Evolutionary conservation across 1,140 invertebrate species (phyloP), one percentile per base, ranked within the genome.

Genomic region (Drosophila sp.): DNA sequence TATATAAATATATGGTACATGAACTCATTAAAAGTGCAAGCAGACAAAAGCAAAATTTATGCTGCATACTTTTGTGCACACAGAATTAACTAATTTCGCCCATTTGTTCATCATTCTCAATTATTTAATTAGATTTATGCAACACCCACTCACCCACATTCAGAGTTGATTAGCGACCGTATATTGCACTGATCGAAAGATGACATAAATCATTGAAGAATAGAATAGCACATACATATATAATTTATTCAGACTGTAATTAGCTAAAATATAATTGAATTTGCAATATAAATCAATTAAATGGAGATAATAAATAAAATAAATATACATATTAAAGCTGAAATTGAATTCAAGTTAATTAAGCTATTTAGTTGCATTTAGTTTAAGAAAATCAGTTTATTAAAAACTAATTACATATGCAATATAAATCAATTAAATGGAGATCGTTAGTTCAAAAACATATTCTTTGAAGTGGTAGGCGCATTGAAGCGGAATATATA

Each of bases 11-110:
- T 66, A 50, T 41, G 43, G 13, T 69, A 32, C 40, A 72, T 59
- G 66, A 72, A 76, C 80, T 83, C 80, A 83, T 84, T 84, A 84
- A 83, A 84, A 83, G 76, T 51, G 46, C 46, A 58, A 38, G 21
- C 48, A 51, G 7, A 67, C 40, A 53, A 65, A 50, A 41, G 46
- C 62, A 16, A 66, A 73, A 46, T 73, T 73, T 61, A 73, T 67
- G 77, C 86, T 86, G 80, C 80, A 81, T 86, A 86, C 77, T 80
- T 78, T 86, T 78, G 73, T 78, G 77, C 43, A 74, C 36, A 13
- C 40, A 50, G 38, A 80, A 84, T 75, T 69, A 76, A 78, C 80
- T 82, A 64, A 83, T 78, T 78, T 48, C 38, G 38, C 45, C 45
- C 53, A 61, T 73, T 74, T 62, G 72, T 61, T 59, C 63, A 67